These are phyloP conservation scores for Syritta pipiens DNA, from an alignment of 2,888 invertebrate genomes.

Conservation along the genomic window DNA sequence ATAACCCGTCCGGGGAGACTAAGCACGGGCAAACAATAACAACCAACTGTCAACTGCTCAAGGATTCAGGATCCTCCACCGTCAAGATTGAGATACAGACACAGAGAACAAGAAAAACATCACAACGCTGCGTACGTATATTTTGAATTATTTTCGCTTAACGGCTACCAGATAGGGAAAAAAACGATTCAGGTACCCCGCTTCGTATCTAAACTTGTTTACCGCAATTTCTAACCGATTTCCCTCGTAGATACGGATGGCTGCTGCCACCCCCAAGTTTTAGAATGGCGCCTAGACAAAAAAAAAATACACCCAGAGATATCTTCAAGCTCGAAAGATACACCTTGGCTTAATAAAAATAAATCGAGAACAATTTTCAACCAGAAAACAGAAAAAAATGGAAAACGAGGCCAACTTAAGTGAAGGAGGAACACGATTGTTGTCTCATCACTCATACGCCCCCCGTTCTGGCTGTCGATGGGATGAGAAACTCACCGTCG, in stretches of 20 bases:
- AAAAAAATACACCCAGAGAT: too few relatives aligned
- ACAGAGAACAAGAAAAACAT: neutral
- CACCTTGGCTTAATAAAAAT: slow-evolving; percentile 50
- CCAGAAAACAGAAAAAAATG: too few relatives aligned
- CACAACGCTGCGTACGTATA: slow-evolving; percentile 6
- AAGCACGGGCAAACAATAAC: slow-evolving; percentile 5
- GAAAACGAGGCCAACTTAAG: too few relatives aligned
- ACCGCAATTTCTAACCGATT: slow-evolving; percentile 44
- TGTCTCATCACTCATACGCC: slow-evolving; percentile 1
- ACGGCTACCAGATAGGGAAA: neutral
- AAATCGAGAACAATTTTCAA: slow-evolving; percentile 44
- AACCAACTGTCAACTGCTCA: slow-evolving; percentile 33
- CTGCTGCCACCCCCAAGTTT: too few relatives aligned
- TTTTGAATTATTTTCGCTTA: slow-evolving; percentile 15
- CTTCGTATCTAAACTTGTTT: slow-evolving; percentile 39
- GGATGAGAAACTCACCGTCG: slow-evolving; percentile 26
- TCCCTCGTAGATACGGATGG: neutral
- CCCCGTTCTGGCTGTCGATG: slow-evolving; percentile 14
- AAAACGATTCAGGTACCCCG: too few relatives aligned
- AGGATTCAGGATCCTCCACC: neutral
- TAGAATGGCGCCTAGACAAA: too few relatives aligned
- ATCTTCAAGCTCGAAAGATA: too few relatives aligned
- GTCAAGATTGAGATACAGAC: neutral
- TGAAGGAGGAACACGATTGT: neutral
- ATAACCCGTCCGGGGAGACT: slow-evolving; percentile 27